These are phyloP conservation scores for Anhinga anhinga DNA, from an alignment of 2,113 vertebrate species.

Conservation along the genomic window DNA sequence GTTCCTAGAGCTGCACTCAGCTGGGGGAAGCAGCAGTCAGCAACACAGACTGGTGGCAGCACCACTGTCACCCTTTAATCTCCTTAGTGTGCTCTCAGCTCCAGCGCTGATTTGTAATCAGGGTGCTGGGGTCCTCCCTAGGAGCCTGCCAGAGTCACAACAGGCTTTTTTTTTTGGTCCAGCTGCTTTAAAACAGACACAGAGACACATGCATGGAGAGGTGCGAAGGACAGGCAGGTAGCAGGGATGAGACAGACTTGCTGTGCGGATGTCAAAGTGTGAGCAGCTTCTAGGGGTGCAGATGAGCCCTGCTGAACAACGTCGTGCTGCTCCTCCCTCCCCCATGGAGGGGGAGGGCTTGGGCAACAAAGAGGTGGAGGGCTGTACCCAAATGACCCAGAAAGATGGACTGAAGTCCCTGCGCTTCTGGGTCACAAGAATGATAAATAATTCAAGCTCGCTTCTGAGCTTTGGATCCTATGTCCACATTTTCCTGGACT, in stretches of 20 bases:
- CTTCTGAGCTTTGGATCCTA: neutral
- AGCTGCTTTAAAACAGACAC: neutral
- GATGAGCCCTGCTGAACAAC: neutral
- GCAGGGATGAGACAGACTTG: neutral
- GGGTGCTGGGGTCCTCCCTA: neutral
- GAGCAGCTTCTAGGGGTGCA: neutral
- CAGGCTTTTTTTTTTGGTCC: neutral
- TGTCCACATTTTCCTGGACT: neutral
- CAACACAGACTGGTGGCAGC: rapidly evolving
- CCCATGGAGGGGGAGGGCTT: rapidly evolving
- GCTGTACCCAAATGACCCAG: neutral
- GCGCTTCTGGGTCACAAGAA: neutral
- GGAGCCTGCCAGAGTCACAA: neutral
- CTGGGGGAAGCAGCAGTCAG: neutral
- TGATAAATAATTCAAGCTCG: neutral
- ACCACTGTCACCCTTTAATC: neutral
- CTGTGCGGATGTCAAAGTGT: neutral
- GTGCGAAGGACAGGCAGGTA: rapidly evolving
- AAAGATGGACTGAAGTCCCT: neutral
- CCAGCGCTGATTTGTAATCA: neutral
- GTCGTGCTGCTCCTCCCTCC: neutral
- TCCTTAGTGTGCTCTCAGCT: neutral
- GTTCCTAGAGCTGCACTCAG: neutral
- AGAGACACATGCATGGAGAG: rapidly evolving
- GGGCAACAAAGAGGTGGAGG: neutral